Evolutionary conservation across 2,888 invertebrate genomes (phyloP), one percentile per base, ranked within the genome.

Genomic region (Galeopsomyia nigrocyanea): DNA sequence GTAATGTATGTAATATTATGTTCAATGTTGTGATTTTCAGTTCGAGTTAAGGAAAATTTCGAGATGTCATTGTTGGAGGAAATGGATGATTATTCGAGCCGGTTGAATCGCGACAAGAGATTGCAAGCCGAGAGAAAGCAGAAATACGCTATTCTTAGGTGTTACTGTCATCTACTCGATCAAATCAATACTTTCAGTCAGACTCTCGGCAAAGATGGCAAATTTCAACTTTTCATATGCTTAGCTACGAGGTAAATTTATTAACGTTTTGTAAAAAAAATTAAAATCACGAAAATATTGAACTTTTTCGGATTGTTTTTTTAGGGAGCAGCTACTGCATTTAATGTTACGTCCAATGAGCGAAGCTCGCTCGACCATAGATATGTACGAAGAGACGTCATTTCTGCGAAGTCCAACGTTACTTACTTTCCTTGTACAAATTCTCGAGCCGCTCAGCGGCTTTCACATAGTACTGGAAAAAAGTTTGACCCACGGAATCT

Each of bases 331-430:
- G 86, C 90, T 95, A 85, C 89, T 99, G 66, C 95, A 97, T 83
- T 92, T 95, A 70, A 95, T 98, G 91, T 88, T 99, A 68, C 92
- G 93, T n/a, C 94, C 96, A 61, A 94, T 99, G 91, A 94, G 97
- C 1, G 89, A 92, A 81, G 94, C 96, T 19, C 94, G 96, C 75
- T 94, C 96, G 6, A 97, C 98, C 0, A 87, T 89, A 9, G 96
- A 97, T 83, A 95, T 99, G 96, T 99, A 97, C 84, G 98, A 98
- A 84, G 98, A 98, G 83, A 93, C 93, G 80, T 97, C 98, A 67
- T 99, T 99, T 87, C 89, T 99, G 74, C 91, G 98, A 70, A 95
- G 95, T 82, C 91, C 94, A 67, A 93, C 93, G 68, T 89, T 97
- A 51, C 90, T 95, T 74, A 95, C 94, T 78, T 97, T 96, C 88